Evolutionary conservation across 2,797 vertebrate genomes (phyloP), one percentile per base, ranked within the genome.

Genomic region (Uromys caudimaculatus): DNA sequence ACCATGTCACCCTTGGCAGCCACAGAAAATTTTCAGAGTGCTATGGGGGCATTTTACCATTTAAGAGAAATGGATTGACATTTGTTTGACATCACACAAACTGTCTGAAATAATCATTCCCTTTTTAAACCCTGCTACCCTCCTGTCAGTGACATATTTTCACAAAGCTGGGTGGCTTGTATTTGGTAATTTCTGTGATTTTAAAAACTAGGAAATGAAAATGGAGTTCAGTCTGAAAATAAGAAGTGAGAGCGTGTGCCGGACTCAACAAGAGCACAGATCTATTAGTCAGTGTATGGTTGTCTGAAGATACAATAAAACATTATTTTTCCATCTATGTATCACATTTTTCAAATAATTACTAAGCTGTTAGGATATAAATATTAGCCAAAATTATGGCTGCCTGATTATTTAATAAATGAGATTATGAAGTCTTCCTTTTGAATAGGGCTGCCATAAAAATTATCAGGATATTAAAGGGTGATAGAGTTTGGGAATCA

Each of bases 201-300:
- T 21, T 47, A 86, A 93, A 94, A 95, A 87, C 56, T 67, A 50
- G 81, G 82, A 92, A 81, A 35, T 38, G 21, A 89, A 56, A 24
- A 41, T 75, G 50, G 12, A 62, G 87, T 41, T 69, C 24, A 47
- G 14, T 52, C 82, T 67, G 50, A 76, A 77, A 86, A 50, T 19
- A 56, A 78, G 71, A 17, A 50, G 38, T 24, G 14, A 77, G 73
- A 58, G 52, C 5, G 14, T 32, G 14, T 79, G 4, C 8, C 8
- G 29, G 52, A 21, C 35, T 67, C 38, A 78, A n/a, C 1, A 14
- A 32, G 23, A 73, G 6, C 84, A 24, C 38, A 69, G 29, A 62
- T 73, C 13, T 14, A 23, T 87, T 29, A 52, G 75, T 38, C 32
- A 96, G 56, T 62, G n/a, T 78, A 32, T 38, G 3, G 6, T 56